A percentile compares a stretch with the other conserved stretches of the same genome.
These are phyloP conservation scores for Ctenicera cuprea DNA, from an alignment of 2,888 invertebrate genomes.

Conservation along the genomic window DNA sequence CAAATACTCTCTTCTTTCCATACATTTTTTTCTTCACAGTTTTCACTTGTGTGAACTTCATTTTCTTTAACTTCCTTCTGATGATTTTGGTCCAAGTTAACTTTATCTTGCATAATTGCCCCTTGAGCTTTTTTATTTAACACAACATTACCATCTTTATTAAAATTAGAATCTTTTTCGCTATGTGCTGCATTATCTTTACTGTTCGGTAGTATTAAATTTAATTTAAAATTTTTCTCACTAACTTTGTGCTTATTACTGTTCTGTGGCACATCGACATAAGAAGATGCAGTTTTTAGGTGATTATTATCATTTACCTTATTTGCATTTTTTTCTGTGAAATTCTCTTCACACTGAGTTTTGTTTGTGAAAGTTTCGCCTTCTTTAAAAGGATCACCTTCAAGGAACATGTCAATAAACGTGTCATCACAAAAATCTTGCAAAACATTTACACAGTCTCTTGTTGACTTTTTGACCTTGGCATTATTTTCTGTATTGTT, in stretches of 20 bases:
- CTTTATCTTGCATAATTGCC: not conserved
- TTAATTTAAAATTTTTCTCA: no score
- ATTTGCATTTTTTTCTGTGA: not conserved
- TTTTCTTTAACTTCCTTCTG: conserved; percentile 4
- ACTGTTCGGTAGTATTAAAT: no score
- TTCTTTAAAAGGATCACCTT: conserved; percentile 17
- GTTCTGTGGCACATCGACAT: no score
- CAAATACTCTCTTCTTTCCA: conserved; percentile 21
- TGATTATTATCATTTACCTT: no score
- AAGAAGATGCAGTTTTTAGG: no score
- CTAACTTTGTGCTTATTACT: no score
- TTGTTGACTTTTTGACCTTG: not conserved
- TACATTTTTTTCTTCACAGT: not conserved
- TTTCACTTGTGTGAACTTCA: no score
- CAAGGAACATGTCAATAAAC: conserved; percentile 47
- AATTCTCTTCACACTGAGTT: no score
- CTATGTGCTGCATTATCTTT: no score
- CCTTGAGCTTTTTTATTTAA: not conserved
- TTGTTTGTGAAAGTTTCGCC: not conserved
- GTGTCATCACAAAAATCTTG: conserved; percentile 45
- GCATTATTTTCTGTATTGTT: not conserved
- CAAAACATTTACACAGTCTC: not conserved
- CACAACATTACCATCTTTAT: no score
- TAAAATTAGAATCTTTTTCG: no score
- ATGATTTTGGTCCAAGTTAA: no score